Evolutionary conservation across 2,797 vertebrate species (phyloP).

Genomic region (Lateolabrax maculatus): DNA sequence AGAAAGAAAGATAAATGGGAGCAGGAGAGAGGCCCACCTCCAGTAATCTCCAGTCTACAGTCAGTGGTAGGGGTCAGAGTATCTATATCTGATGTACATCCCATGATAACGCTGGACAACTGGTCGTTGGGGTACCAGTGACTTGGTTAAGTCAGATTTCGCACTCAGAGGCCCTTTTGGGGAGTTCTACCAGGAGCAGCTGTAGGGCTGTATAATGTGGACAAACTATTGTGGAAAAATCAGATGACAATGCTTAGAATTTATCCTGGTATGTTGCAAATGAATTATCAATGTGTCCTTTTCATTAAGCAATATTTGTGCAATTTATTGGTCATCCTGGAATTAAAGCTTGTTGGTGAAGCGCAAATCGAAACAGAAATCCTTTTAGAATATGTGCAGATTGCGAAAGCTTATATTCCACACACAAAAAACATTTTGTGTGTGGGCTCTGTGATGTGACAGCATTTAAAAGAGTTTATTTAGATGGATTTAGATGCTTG

Average conservation of each 20-base stretch:
- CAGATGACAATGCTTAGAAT: conserved; percentile 4
- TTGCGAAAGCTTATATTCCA: not conserved
- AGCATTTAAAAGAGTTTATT: conserved; percentile 12
- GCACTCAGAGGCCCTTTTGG: conserved; percentile 19
- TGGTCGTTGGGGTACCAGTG: conserved; percentile 46
- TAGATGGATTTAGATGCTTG: conserved; percentile 35
- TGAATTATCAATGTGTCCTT: not conserved
- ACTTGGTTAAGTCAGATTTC: conserved; percentile 23
- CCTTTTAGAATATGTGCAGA: not conserved
- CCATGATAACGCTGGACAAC: conserved; percentile 64
- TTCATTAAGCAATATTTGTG: not conserved
- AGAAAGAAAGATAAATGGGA: conserved; percentile 80
- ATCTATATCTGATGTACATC: conserved; percentile 69
- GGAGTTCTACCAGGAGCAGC: conserved; percentile 23
- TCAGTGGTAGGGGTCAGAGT: conserved; percentile 63
- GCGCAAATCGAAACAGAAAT: not conserved
- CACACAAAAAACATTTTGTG: conserved; percentile 3
- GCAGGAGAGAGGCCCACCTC: conserved; percentile 78
- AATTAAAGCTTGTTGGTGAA: not conserved
- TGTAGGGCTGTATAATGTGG: conserved; percentile 16
- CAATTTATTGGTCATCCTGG: not conserved
- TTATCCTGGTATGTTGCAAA: not conserved
- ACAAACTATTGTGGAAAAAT: conserved; percentile 13
- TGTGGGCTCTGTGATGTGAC: not conserved
- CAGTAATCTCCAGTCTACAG: conserved; percentile 67